Percentiles rank a stretch among this genome's conserved stretches.
Conservation (phyloP, 1,140 invertebrate species). For the Mamestra configurata region DNA sequence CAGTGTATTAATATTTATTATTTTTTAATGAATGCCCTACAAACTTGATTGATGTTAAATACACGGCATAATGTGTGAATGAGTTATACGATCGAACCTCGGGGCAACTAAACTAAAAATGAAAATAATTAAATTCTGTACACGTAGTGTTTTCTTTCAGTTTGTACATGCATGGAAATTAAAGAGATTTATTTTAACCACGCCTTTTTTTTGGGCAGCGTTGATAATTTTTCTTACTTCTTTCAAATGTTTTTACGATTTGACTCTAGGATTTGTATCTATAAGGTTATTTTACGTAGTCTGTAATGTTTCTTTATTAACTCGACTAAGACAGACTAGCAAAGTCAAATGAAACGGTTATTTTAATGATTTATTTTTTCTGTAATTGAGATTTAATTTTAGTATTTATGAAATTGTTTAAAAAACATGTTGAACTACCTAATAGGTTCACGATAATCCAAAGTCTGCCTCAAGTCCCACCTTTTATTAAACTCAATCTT, state of each 20-base stretch:
- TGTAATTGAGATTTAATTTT: too few species aligned
- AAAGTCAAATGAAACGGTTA: too few species aligned
- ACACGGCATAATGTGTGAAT: conserved; percentile 49
- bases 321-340: too few species aligned
- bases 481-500: conserved; percentile 23
- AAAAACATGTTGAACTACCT: too few species aligned
- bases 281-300: too few species aligned
- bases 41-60: conserved; percentile 50
- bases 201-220: neutral
- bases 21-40: conserved; percentile 44
- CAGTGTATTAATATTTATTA: conserved; percentile 44
- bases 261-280: too few species aligned
- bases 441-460: too few species aligned
- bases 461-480: neutral
- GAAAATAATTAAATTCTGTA: conserved; percentile 31
- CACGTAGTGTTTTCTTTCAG: conserved; percentile 3
- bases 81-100: conserved; percentile 42
- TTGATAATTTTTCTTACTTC: too few species aligned
- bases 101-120: conserved; percentile 30
- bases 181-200: conserved; percentile 29
- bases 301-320: too few species aligned
- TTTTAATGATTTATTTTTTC: too few species aligned
- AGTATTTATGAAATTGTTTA: too few species aligned
- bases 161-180: conserved; percentile 2
- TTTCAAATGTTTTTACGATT: too few species aligned